Evolutionary conservation across 2,888 invertebrate genomes (phyloP).

Genomic region (Melanostoma scalare): DNA sequence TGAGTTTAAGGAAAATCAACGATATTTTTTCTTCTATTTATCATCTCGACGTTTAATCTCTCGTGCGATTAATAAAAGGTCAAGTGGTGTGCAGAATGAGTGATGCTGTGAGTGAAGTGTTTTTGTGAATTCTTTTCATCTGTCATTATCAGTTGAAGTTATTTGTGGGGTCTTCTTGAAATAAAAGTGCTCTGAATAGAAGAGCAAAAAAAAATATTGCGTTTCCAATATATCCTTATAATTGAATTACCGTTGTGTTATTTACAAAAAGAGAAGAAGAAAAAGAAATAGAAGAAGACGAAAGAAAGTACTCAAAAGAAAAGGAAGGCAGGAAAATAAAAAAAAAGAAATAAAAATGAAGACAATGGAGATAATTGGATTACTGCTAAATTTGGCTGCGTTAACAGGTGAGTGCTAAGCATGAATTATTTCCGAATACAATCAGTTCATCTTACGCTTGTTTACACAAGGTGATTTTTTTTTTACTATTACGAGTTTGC

Average conservation of each 20-base stretch:
- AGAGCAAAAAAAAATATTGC: constrained; percentile 28
- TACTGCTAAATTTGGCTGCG: constrained; percentile 81
- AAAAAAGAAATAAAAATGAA: constrained; percentile 46
- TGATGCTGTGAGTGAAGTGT: constrained; percentile 1
- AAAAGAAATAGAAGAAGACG: constrained; percentile 18
- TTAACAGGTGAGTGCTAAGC: constrained; percentile 79
- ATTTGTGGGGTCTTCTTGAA: not conserved
- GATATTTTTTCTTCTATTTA: no score
- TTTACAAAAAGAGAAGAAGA: constrained; percentile 16
- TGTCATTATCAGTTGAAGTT: constrained; percentile 5
- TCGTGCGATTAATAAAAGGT: constrained; percentile 1
- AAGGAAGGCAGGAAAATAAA: constrained; percentile 19
- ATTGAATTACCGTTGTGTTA: constrained; percentile 58
- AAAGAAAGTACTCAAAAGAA: constrained; percentile 10
- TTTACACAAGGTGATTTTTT: constrained; percentile 20
- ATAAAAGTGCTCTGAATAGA: constrained; percentile 11
- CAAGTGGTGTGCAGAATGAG: constrained; percentile 17
- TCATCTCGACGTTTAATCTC: not conserved
- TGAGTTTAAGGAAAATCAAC: no score
- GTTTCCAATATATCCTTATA: constrained; percentile 42
- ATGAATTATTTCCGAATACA: constrained; percentile 36
- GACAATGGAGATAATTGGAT: constrained; percentile 80
- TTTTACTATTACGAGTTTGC: not conserved
- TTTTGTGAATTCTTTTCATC: constrained; percentile 21
- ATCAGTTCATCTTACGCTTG: constrained; percentile 37